Evolutionary conservation across 1,140 invertebrate genomes (phyloP), one percentile per base, ranked within the genome.

Genomic region (Tribolium madens): DNA sequence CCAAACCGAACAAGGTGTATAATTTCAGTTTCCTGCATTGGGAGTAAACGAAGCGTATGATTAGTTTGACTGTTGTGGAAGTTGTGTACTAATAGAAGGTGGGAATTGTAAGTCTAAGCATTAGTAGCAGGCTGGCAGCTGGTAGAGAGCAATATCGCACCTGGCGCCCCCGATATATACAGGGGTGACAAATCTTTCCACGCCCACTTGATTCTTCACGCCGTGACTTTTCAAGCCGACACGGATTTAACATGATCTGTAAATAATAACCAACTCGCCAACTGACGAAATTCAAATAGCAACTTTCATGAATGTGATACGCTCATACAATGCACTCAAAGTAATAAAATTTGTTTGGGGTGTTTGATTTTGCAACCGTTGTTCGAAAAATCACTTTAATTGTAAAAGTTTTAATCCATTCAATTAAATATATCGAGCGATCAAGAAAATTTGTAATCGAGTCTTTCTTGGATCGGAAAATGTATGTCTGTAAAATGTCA

Each of bases 191-290:
- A 84, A 85, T 83, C 80, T 79, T 78, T 83, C 83, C 84, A 85
- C 84, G 84, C 84, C 84, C 81, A 84, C 84, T 85, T 85, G 82
- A 85, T 85, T 84, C 83, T 84, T 84, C 80, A 81, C 81, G 82
- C 81, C 84, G 84, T 85, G 84, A 85, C 84, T 84, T 85, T 85
- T 84, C 84, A 85, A 85, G 84, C 81, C 84, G 84, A 78, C 78
- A 81, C 81, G 82, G 84, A 84, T 85, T 85, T 85, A 85, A 71
- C 52, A 42, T 13, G 14, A 47, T 46, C 48, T 53, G 14, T 46
- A 53, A 74, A 60, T 42, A 74, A 74, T 50, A 31, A 48, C 10
- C 13, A 42, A 57, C 46, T 50, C n/a, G 31, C 10, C 13, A 42
- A 57, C 46, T 12, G 52, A 57, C 50, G 4, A 64, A 57, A 42